Base-by-base conservation (phyloP, 1,140 invertebrate genomes). In the Drosophila navojoa region DNA sequence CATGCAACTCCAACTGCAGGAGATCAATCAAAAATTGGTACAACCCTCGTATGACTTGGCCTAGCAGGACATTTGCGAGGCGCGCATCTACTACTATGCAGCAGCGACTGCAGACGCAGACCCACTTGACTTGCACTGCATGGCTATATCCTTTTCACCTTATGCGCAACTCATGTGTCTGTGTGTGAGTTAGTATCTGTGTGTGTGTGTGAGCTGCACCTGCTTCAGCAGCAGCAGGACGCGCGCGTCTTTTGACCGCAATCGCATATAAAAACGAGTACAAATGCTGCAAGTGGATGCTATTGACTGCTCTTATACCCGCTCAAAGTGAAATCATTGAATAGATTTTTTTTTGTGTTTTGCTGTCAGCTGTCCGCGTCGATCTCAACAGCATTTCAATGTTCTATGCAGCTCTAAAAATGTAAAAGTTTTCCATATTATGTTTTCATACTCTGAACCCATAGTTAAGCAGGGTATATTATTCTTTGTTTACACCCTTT, bases 231-330 rank as follows among this genome's bases (percentile, higher is more conserved):
- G 63, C 32, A 57, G 64, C 79, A 87, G 79, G 76, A 89, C 84
- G 84, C 85, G 84, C 85, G 84, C 73, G 68, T 84, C 84, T 89
- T 80, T 90, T 89, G 84, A 89, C 84, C 84, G 84, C 84, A 89
- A 89, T 89, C 84, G 84, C 69, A 63, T 58, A 42, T 38, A 52
- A 62, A 67, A 64, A 67, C 62, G 27, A 58, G 10, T 1, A 44
- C 13, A 15, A 15, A 13, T 13, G 2, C 10, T 11, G 35, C 35
- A 10, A 38, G 35, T 38, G 35, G 10, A 10, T 38, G 10, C 11
- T 38, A 38, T 11, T 38, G 35, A 38, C 35, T 38, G 35, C 19
- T 3, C 35, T 38, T 2, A 38, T 38, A 6, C 35, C 11, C 10
- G 35, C 11, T 38, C 35, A 6, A 7, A 9, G 29, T 6, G 0